A percentile compares a stretch with the other conserved stretches of the same genome.
Evolutionary conservation across 2,888 invertebrate genomes (phyloP).

Genomic region (Drosophila atroscutellata): DNA sequence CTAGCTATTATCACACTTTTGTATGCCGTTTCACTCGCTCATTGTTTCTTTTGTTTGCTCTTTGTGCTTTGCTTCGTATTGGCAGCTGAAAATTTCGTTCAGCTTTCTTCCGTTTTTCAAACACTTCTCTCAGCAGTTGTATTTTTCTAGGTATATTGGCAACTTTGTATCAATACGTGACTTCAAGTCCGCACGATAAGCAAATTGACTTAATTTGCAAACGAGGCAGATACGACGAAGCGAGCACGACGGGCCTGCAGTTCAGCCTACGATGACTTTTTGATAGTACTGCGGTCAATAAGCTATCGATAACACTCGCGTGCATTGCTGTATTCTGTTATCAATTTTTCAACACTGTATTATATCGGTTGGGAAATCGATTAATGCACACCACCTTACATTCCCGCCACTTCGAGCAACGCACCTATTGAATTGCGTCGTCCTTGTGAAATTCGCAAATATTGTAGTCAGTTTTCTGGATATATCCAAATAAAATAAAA

Average conservation of each 20-base stretch:
- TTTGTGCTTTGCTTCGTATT: slow-evolving; percentile 67
- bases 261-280: slow-evolving; percentile 51
- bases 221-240: slow-evolving; percentile 33
- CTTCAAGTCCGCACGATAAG: slow-evolving; percentile 3
- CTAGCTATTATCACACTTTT: slow-evolving; percentile 55
- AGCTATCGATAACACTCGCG: slow-evolving; percentile 17
- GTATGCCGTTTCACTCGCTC: slow-evolving; percentile 61
- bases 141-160: neutral
- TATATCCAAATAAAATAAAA: neutral
- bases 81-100: slow-evolving; percentile 65
- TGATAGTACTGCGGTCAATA: slow-evolving; percentile 38
- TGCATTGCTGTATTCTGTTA: slow-evolving; percentile 11
- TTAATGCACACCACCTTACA: slow-evolving; percentile 3
- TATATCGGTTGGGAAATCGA: slow-evolving; percentile 12
- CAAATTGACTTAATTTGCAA: slow-evolving; percentile 20
- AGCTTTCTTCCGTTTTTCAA: slow-evolving; percentile 36
- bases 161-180: slow-evolving; percentile 4
- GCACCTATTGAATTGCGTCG: slow-evolving; percentile 1
- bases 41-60: slow-evolving; percentile 70
- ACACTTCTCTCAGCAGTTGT: slow-evolving; percentile 11
- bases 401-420: slow-evolving; percentile 62
- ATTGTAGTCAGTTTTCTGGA: neutral
- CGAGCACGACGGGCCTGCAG: slow-evolving; percentile 50
- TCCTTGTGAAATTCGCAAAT: slow-evolving; percentile 44
- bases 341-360: neutral